phyloP scores from a whole-genome alignment of 2,113 vertebrate species.

The Apodemus speciosus region DNA sequence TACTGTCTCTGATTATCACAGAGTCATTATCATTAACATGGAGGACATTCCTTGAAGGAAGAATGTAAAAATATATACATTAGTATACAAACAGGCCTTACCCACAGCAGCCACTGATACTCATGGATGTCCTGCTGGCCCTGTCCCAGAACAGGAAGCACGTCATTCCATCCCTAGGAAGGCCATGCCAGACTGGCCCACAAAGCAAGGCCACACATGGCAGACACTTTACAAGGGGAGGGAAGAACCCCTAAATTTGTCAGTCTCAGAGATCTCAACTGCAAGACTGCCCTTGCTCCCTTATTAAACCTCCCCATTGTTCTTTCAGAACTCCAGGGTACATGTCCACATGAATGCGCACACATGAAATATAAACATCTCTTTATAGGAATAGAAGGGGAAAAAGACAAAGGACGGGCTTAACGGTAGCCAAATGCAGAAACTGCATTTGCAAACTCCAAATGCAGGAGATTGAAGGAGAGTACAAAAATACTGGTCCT shows the following conservation, averaged over 20 bases:
- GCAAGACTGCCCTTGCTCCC: not conserved
- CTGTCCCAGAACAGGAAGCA: too few species aligned
- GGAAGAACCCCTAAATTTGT: not conserved
- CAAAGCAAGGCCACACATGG: too few species aligned
- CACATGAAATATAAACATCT: not conserved
- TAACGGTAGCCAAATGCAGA: slow-evolving; percentile 22
- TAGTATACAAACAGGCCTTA: too few species aligned
- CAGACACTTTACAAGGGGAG: not conserved
- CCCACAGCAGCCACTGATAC: too few species aligned
- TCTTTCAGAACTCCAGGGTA: not conserved
- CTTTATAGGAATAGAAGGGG: not conserved
- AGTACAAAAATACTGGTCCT: not conserved
- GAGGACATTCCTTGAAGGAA: too few species aligned
- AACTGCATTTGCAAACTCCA: too few species aligned
- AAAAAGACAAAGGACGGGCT: not conserved
- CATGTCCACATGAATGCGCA: not conserved
- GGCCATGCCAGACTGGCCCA: too few species aligned
- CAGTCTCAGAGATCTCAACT: not conserved
- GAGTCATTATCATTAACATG: too few species aligned
- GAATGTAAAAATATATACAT: too few species aligned
- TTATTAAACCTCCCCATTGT: not conserved
- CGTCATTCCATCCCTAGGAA: too few species aligned
- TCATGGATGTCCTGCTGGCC: too few species aligned
- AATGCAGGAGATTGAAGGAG: not conserved
- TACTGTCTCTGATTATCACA: too few species aligned